Evolutionary conservation across 2,888 invertebrate species (phyloP).

Genomic region (Trissolcus brochymenae): DNA sequence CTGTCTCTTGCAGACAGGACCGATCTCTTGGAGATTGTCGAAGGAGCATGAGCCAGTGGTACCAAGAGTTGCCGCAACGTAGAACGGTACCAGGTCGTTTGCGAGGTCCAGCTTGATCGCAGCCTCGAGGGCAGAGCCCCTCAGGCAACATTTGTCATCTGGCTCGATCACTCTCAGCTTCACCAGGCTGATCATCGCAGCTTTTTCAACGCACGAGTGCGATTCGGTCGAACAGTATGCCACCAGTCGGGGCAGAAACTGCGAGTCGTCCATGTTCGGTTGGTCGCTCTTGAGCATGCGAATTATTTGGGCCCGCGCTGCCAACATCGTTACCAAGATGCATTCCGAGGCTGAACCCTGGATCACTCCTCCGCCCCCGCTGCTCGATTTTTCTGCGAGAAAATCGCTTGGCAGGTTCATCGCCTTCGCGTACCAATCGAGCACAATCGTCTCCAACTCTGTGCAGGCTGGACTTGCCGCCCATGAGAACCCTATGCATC

Average conservation of each 20-base stretch:
- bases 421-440: slow-evolving; percentile 89
- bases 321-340: slow-evolving; percentile 86
- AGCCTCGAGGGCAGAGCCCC: slow-evolving; percentile 80
- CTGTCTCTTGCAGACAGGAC: slow-evolving; percentile 81
- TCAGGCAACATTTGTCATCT: slow-evolving; percentile 82
- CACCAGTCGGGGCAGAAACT: slow-evolving; percentile 85
- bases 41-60: slow-evolving; percentile 91
- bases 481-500: slow-evolving; percentile 98
- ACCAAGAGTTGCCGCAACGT: slow-evolving; percentile 88
- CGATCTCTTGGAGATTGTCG: slow-evolving; percentile 87
- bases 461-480: slow-evolving; percentile 91
- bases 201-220: slow-evolving; percentile 87
- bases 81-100: slow-evolving; percentile 88
- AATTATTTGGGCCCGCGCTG: slow-evolving; percentile 85
- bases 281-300: slow-evolving; percentile 80
- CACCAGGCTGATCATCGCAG: slow-evolving; percentile 86
- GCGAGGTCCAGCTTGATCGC: slow-evolving; percentile 85
- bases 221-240: slow-evolving; percentile 86
- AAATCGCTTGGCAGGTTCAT: slow-evolving; percentile 86
- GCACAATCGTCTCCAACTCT: slow-evolving; percentile 89
- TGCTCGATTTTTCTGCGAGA: slow-evolving; percentile 77
- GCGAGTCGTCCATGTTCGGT: slow-evolving; percentile 81
- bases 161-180: slow-evolving; percentile 84
- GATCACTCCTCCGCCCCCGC: slow-evolving; percentile 89
- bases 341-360: slow-evolving; percentile 92